These are phyloP conservation scores for Norana najaformis DNA, from an alignment of 2,888 invertebrate genomes.

Conservation along the genomic window DNA sequence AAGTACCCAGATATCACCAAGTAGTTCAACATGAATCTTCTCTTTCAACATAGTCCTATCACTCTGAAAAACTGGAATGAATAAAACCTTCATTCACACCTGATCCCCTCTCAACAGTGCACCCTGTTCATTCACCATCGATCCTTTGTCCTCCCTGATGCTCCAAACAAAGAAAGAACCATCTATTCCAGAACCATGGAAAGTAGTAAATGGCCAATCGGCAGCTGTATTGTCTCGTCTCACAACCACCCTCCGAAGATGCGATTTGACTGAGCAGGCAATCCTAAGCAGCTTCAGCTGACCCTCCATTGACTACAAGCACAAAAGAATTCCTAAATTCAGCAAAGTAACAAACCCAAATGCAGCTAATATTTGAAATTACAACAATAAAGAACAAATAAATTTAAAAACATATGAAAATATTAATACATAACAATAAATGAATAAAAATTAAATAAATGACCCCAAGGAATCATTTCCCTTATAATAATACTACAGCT, in stretches of 20 bases:
- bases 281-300: constrained; percentile 68
- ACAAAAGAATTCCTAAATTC: neutral
- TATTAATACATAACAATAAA: too few relatives aligned
- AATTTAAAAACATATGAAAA: too few relatives aligned
- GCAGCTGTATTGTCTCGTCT: constrained; percentile 91
- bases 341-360: neutral
- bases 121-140: neutral
- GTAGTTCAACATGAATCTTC: too few relatives aligned
- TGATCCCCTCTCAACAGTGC: constrained; percentile 90
- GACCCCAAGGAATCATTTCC: too few relatives aligned
- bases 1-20: too few relatives aligned
- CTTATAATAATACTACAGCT: too few relatives aligned
- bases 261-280: constrained; percentile 94
- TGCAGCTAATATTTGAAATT: neutral
- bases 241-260: constrained; percentile 85
- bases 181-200: constrained; percentile 82
- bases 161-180: constrained; percentile 66
- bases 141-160: neutral
- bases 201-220: constrained; percentile 82
- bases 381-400: neutral
- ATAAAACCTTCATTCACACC: constrained; percentile 49
- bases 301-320: constrained; percentile 75
- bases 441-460: too few relatives aligned
- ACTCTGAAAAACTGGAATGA: neutral
- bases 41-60: neutral